phyloP scores from a whole-genome alignment of 2,797 vertebrate species.

The Lepus townsendii region DNA sequence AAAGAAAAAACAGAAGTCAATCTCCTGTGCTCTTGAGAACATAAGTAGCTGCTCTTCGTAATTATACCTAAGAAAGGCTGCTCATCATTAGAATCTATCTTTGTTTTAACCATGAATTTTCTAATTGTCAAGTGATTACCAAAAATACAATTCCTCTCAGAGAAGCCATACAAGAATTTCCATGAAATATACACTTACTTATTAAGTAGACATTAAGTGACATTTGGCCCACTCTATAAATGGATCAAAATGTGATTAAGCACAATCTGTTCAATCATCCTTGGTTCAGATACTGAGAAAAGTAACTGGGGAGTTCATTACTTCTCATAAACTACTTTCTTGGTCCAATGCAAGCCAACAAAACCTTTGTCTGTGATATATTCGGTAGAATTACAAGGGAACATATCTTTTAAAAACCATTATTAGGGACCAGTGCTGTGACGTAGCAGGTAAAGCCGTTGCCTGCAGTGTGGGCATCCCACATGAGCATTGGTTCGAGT shows the following conservation, averaged over 20 bases:
- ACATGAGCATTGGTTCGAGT: too few relatives aligned
- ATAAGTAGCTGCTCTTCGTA: not conserved
- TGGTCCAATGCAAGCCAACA: not conserved
- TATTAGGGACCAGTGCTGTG: too few relatives aligned
- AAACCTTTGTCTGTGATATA: not conserved
- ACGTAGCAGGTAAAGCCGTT: too few relatives aligned
- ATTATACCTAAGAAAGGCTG: not conserved
- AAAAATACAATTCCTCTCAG: not conserved
- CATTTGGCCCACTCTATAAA: not conserved
- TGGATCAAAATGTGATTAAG: not conserved
- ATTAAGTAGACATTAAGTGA: not conserved
- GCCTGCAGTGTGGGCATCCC: too few relatives aligned
- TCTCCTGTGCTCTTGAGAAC: not conserved
- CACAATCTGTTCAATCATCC: not conserved
- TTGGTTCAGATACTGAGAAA: not conserved
- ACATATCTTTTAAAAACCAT: not conserved
- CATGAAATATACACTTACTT: not conserved
- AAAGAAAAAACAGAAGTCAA: not conserved
- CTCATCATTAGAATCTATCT: not conserved
- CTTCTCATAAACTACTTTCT: not conserved
- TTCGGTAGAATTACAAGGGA: not conserved
- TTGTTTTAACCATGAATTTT: slow-evolving; percentile 24
- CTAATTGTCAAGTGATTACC: not conserved
- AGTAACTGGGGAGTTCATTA: not conserved
- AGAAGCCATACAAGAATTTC: not conserved